Evolutionary conservation across 1,140 invertebrate species (phyloP).

Genomic region (Tetragnatha versicolor): DNA sequence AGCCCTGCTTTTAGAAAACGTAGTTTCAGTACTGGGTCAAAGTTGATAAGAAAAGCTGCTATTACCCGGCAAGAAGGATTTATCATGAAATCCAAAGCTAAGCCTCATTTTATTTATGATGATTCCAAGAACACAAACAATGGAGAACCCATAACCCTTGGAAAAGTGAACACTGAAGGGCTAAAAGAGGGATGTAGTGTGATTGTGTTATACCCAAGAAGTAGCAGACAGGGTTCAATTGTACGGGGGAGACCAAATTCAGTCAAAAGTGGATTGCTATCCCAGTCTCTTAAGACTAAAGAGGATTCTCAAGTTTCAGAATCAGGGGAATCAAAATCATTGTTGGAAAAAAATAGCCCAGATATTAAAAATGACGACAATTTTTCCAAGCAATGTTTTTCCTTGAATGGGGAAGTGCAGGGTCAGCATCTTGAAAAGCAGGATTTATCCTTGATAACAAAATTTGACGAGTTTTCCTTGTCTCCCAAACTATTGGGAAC

Average conservation of each 20-base stretch:
- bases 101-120: neutral
- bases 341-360: neutral
- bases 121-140: neutral
- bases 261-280: conserved; percentile 19
- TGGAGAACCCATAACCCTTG: neutral
- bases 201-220: neutral
- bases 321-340: neutral
- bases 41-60: neutral
- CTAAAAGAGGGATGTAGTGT: neutral
- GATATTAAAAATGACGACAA: neutral
- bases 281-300: neutral
- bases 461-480: neutral
- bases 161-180: neutral
- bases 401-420: no score
- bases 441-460: neutral
- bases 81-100: neutral
- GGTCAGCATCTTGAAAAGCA: no score
- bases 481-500: neutral
- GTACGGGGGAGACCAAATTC: conserved; percentile 39
- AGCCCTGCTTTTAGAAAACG: neutral
- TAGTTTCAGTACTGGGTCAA: neutral
- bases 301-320: neutral
- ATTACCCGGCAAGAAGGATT: conserved; percentile 21
- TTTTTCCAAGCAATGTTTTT: neutral
- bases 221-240: conserved; percentile 26